Percentiles rank a stretch among this genome's conserved stretches.
These are phyloP conservation scores for Pasiphila rectangulata DNA, from an alignment of 2,888 invertebrate genomes.

Conservation along the genomic window DNA sequence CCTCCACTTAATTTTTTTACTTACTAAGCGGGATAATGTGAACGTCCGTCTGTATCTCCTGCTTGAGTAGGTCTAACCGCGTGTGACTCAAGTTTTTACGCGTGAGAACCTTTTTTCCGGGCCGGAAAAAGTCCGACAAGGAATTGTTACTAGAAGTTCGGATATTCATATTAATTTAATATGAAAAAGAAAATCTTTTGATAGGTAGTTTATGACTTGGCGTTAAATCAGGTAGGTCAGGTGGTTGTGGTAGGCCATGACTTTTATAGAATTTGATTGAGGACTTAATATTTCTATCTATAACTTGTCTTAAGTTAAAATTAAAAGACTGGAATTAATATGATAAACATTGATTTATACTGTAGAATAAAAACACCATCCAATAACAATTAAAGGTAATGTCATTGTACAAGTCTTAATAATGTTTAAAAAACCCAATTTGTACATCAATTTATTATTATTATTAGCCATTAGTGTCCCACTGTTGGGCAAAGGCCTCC, in stretches of 20 bases:
- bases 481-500: too few species aligned
- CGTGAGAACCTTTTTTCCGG: conserved; percentile 56
- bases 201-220: background rate
- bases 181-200: background rate
- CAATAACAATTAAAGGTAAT: too few species aligned
- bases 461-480: too few species aligned
- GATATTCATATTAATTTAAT: conserved; percentile 53
- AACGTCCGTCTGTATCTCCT: conserved; percentile 79
- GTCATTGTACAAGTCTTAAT: too few species aligned
- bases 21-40: conserved; percentile 75
- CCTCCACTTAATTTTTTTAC: too few species aligned
- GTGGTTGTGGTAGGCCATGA: background rate
- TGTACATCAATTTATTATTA: too few species aligned
- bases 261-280: background rate
- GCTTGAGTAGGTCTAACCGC: conserved; percentile 77
- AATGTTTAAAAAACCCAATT: too few species aligned
- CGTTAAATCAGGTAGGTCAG: conserved; percentile 7
- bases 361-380: too few species aligned
- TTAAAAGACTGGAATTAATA: too few species aligned
- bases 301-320: too few species aligned
- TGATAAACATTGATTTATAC: too few species aligned
- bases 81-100: conserved; percentile 65
- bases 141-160: conserved; percentile 55
- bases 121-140: conserved; percentile 66
- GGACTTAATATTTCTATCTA: too few species aligned